These are phyloP conservation scores for Mergus octosetaceus DNA, from an alignment of 2,797 vertebrate species.

Conservation along the genomic window DNA sequence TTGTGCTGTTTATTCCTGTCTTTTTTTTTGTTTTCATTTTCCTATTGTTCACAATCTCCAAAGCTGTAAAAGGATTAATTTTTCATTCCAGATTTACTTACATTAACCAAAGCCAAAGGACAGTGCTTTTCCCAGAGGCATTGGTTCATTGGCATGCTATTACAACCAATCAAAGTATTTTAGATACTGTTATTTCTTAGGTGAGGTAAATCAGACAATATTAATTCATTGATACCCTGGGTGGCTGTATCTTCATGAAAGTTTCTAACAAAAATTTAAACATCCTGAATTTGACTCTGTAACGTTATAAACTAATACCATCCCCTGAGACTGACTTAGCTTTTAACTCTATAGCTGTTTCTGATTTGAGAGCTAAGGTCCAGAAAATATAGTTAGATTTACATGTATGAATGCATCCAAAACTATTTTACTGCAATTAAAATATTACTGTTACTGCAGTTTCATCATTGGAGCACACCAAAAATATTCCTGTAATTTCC, in stretches of 20 bases:
- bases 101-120: not conserved
- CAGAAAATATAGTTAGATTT: not conserved
- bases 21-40: constrained; percentile 24
- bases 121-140: not conserved
- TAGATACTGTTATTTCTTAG: not conserved
- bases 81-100: not conserved
- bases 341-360: constrained; percentile 1
- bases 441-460: not conserved
- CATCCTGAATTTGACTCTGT: not conserved
- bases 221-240: not conserved
- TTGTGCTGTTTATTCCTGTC: constrained; percentile 32
- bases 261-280: not conserved
- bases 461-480: not conserved
- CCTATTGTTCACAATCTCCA: not conserved
- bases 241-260: not conserved
- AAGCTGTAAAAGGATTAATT: not conserved
- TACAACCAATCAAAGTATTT: not conserved
- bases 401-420: not conserved
- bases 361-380: not conserved
- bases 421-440: not conserved
- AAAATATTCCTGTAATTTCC: not conserved
- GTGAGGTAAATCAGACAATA: constrained; percentile 8
- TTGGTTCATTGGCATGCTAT: not conserved
- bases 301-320: not conserved
- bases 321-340: not conserved